Evolutionary conservation across 2,797 vertebrate species (phyloP), one percentile per base, ranked within the genome.

Genomic region (Triplophysa bombifrons): DNA sequence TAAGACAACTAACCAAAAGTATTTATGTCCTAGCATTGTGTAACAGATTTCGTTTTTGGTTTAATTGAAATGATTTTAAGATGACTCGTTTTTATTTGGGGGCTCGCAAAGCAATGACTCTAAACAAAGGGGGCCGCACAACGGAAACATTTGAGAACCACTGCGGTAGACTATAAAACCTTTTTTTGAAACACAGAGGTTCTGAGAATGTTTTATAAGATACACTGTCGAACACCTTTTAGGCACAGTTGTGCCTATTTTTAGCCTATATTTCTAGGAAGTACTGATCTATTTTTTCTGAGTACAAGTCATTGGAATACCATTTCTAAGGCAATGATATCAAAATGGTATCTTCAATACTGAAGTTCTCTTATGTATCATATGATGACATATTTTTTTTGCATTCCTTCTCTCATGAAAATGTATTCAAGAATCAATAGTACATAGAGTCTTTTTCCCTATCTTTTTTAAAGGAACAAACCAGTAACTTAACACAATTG

Each of bases 401-500:
- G 6, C 12, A n/a, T 65, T 76, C 53, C 58, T 44, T 69, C 10
- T 69, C 12, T 77, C 53, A 19, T 69, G 41, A 56, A 77, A 50
- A 69, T 44, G 14, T 61, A 51, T 53, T 78, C 8, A 44, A 71
- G 48, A 71, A 63, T 64, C 76, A 71, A 55, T 71, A 71, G 68
- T 41, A 44, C 30, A 51, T 38, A 16, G 14, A 1, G 0, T 17
- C 66, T 71, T 73, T 50, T 20, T 63, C 63, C 17, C 30, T 19
- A 14, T 30, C 30, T 30, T 30, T 8, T 81, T 16, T 60, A 66
- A 82, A 76, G 74, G 68, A 41, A 48, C 65, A 77, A 67, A 71
- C 51, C 53, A 48, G 69, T 82, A 73, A 72, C 63, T 65, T 72
- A 76, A 72, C 68, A 41, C 67, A 76, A 76, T 76, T 67, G 66